Evolutionary conservation across 2,888 invertebrate genomes (phyloP), one percentile per base, ranked within the genome.

Genomic region (Sarcophaga subvicina): DNA sequence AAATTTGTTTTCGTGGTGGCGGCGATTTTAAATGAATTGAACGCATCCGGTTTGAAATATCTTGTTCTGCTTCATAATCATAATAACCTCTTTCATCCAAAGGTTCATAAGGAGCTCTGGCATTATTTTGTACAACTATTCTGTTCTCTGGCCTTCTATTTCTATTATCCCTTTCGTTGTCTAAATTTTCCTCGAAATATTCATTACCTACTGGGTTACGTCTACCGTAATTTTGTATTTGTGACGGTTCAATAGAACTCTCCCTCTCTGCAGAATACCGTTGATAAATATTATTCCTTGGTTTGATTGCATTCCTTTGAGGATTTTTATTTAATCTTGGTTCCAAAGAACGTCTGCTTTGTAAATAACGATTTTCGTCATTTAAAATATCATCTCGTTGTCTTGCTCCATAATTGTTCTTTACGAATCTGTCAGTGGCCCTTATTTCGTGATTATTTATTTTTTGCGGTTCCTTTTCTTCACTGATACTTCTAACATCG

Each of bases 401-500:
- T 70, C 71, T 75, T 22, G 47, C 20, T 11, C 73, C 59, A n/a
- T 66, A 25, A 54, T n/a, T 71, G 1, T 73, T 66, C 17, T 45
- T 47, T 1, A 2, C 22, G 70, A 59, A 22, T 22, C 67, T 69
- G 12, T 62, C 73, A 11, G 27, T 37, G 12, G 71, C 17, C 12
- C 54, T 45, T 0, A 79, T 63, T 11, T 84, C 81, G 3, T 79
- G 81, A 79, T 87, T 87, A 59, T 84, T 87, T 4, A 87, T 37
- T 63, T 87, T 87, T 5, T 47, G 70, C 4, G 66, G 67, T 20
- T 87, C 87, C 20, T 84, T 87, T 77, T 87, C 85, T 59, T 79
- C 81, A 54, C 90, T 90, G 6, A 92, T 79, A 62, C 90, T 90
- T 37, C 90, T 89, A 67, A 91, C 90, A 87, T 91, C 91, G 49